Evolutionary conservation across 2,113 vertebrate species (phyloP).

Genomic region (Syrrhaptes paradoxus): DNA sequence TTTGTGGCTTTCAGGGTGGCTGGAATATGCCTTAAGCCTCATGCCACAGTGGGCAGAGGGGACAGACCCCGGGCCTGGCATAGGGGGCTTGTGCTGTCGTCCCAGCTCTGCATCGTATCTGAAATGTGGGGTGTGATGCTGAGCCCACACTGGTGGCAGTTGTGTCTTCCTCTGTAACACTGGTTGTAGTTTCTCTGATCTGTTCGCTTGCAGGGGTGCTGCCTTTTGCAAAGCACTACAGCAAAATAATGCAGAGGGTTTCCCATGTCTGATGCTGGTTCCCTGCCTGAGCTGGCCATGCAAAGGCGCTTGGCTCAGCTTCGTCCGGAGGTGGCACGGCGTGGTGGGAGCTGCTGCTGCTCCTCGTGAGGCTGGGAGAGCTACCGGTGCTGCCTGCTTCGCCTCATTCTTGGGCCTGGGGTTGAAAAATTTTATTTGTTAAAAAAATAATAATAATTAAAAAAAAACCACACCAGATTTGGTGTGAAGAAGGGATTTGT

Average conservation of each 20-base stretch:
- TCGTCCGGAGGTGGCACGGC: rapidly evolving
- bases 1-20: not conserved
- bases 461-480: not conserved
- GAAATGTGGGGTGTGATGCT: rapidly evolving
- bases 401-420: not conserved
- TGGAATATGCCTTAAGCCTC: not conserved
- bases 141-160: not conserved
- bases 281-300: rapidly evolving
- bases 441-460: not conserved
- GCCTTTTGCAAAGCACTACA: not conserved
- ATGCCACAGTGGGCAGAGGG: not conserved
- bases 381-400: not conserved
- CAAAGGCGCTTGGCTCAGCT: not conserved
- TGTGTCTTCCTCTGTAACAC: rapidly evolving
- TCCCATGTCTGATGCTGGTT: rapidly evolving
- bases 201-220: not conserved
- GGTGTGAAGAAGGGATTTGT: not conserved
- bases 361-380: not conserved
- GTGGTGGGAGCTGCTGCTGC: not conserved
- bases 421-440: not conserved
- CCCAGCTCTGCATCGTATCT: rapidly evolving
- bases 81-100: not conserved
- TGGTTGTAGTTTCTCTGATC: not conserved
- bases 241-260: not conserved
- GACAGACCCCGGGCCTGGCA: not conserved